Percentiles rank a stretch among this genome's conserved stretches.
Conservation (phyloP, 2,113 vertebrate species). For the Alectura lathami region DNA sequence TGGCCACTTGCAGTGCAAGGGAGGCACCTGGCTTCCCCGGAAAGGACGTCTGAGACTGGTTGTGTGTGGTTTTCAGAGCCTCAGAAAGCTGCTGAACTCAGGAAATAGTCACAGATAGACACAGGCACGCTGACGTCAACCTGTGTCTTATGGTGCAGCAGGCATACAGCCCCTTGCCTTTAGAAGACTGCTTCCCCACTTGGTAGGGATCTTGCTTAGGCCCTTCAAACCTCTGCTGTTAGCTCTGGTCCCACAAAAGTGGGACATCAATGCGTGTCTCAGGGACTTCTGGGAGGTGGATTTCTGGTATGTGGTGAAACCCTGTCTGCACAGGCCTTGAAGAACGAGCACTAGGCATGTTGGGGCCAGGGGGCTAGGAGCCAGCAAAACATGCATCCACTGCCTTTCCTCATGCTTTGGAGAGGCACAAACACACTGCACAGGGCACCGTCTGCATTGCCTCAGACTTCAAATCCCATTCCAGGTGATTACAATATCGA, state of each 20-base stretch:
- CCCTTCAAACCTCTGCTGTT: not conserved
- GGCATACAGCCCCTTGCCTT: not conserved
- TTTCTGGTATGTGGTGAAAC: not conserved
- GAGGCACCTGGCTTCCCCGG: fast-evolving
- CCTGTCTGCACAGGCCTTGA: not conserved
- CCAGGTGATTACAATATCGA: constrained; percentile 29
- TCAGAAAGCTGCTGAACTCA: not conserved
- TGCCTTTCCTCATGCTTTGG: not conserved
- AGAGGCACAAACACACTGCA: not conserved
- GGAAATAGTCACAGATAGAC: fast-evolving
- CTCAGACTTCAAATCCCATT: constrained; percentile 23
- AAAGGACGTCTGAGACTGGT: fast-evolving
- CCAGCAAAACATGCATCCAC: not conserved
- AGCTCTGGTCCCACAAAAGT: not conserved
- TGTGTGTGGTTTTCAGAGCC: fast-evolving
- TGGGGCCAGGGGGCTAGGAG: not conserved
- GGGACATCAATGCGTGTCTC: fast-evolving
- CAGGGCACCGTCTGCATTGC: not conserved
- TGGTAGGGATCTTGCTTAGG: not conserved
- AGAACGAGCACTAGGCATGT: not conserved
- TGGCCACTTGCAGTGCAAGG: not conserved
- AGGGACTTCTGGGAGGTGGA: not conserved
- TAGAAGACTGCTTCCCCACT: not conserved
- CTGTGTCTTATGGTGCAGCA: not conserved
- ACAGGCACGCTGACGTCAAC: not conserved